Conservation (phyloP, 2,888 invertebrate genomes). For the Crocallis elinguaria region DNA sequence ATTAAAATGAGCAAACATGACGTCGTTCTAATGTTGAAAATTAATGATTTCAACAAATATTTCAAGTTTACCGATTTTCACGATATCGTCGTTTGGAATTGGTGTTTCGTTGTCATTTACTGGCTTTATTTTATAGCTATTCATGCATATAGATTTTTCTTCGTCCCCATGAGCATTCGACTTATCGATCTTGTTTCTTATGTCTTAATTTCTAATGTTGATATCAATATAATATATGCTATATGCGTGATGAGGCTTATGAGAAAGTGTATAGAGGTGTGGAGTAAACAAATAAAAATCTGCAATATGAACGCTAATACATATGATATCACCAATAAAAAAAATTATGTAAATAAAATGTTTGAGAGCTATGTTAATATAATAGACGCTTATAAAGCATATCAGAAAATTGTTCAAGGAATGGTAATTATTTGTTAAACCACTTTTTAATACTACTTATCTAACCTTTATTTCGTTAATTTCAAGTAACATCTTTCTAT, state of each 20-base stretch:
- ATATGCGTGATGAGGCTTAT: neutral
- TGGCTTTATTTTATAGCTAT: neutral
- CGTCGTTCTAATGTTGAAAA: neutral
- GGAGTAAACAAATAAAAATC: neutral
- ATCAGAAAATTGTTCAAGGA: neutral
- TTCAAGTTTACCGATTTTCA: neutral
- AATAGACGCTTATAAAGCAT: neutral
- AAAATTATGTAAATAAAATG: neutral
- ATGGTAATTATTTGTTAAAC: neutral
- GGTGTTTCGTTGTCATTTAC: neutral
- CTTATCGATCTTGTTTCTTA: too few species aligned
- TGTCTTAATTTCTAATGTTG: neutral
- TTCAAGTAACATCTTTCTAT: neutral
- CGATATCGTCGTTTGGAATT: neutral
- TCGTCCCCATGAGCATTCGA: too few species aligned
- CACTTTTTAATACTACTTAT: neutral
- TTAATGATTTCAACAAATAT: neutral
- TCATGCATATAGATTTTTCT: neutral
- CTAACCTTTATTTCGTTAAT: too few species aligned
- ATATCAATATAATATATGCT: neutral
- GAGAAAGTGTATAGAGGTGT: neutral
- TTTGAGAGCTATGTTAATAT: neutral
- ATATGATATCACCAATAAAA: neutral
- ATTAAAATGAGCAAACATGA: neutral
- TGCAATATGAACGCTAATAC: too few species aligned